Evolutionary conservation across 2,888 invertebrate genomes (phyloP).

Genomic region (Drosophila histrio): DNA sequence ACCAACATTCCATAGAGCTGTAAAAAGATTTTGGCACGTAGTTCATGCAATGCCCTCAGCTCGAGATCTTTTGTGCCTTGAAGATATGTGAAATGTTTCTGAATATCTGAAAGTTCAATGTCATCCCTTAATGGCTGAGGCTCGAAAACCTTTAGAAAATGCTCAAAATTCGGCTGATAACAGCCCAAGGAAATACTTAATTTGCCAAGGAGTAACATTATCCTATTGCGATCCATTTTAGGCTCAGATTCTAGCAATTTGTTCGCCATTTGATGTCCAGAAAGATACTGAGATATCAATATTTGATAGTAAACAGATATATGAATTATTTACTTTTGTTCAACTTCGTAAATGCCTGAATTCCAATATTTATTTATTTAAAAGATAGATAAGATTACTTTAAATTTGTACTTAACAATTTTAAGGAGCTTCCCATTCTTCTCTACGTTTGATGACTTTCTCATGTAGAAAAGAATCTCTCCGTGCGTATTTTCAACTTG

Average conservation of each 20-base stretch:
- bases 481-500: slow-evolving; percentile 1
- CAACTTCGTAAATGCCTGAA: not conserved
- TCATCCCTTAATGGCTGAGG: not conserved
- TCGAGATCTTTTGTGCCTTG: not conserved
- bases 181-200: slow-evolving; percentile 5
- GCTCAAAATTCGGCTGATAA: slow-evolving; percentile 1
- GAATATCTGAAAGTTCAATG: slow-evolving; percentile 16
- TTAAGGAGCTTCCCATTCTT: not conserved
- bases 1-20: slow-evolving; percentile 30
- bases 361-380: not conserved
- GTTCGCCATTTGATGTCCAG: not conserved
- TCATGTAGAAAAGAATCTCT: not conserved
- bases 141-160: not conserved
- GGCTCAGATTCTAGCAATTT: not conserved
- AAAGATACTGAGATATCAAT: not conserved
- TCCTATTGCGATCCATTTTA: not conserved
- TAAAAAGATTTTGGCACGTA: slow-evolving; percentile 25
- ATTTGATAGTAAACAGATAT: not conserved
- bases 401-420: slow-evolving; percentile 2
- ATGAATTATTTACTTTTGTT: not conserved
- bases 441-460: not conserved
- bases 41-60: not conserved
- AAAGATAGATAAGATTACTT: not conserved
- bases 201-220: not conserved
- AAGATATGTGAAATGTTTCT: slow-evolving; percentile 11